phyloP scores from a whole-genome alignment of 92 coral and sea anemone genomes.

The Siderastrea siderea region DNA sequence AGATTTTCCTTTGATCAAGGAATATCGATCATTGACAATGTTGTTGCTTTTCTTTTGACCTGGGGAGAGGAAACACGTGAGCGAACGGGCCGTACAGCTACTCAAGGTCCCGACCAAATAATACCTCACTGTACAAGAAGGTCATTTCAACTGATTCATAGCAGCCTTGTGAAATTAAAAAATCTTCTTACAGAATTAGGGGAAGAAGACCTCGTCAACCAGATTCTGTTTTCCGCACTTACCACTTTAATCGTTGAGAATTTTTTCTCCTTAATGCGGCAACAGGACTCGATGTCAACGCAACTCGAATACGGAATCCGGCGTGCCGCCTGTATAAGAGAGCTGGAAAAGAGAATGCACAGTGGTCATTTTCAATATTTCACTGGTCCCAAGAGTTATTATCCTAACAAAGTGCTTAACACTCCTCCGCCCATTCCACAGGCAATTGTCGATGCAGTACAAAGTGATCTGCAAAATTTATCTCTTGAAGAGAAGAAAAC shows the following conservation, averaged over 20 bases:
- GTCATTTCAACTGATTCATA: conserved; percentile 34
- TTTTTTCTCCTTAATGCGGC: conserved; percentile 54
- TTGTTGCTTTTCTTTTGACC: conserved; percentile 56
- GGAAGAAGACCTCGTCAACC: background rate
- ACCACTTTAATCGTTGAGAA: conserved; percentile 46
- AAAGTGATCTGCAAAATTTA: background rate
- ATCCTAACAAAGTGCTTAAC: conserved; percentile 6
- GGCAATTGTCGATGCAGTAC: background rate
- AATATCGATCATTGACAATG: conserved; percentile 44
- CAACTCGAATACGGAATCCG: conserved; percentile 50
- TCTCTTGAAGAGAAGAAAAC: conserved; percentile 8
- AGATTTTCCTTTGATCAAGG: conserved; percentile 35
- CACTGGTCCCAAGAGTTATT: conserved; percentile 49
- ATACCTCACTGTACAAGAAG: conserved; percentile 35
- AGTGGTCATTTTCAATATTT: conserved; percentile 42
- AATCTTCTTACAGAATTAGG: conserved; percentile 27
- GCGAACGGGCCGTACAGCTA: conserved; percentile 12
- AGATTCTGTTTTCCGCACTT: background rate
- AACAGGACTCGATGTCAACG: conserved; percentile 57
- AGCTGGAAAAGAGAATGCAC: conserved; percentile 50
- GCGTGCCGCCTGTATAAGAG: conserved; percentile 58
- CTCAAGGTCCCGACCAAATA: conserved; percentile 1
- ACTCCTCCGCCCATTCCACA: too few relatives aligned
- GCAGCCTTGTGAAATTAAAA: conserved; percentile 21
- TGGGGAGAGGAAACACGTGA: conserved; percentile 42